Base-by-base conservation (phyloP, 1,140 invertebrate genomes). In the Littorina saxatilis region DNA sequence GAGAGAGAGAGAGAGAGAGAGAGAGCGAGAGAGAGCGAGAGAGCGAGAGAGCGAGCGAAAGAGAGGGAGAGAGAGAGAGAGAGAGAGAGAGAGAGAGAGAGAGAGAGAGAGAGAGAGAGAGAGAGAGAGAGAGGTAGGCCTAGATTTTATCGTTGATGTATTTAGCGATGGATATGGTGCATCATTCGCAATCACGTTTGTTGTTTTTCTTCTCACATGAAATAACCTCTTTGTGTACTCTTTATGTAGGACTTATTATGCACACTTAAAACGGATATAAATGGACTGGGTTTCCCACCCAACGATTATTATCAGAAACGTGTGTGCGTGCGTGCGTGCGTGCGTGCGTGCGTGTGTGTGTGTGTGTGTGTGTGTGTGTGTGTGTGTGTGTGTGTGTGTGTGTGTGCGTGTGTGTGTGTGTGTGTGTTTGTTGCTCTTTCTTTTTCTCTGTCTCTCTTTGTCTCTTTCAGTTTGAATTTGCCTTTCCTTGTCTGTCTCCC, bases 271-370 rank as follows among this genome's bases (percentile, higher is more conserved):
- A n/a, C n/a, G n/a, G n/a, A n/a, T n/a, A n/a, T n/a, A n/a, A n/a
- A n/a, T n/a, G n/a, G n/a, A n/a, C n/a, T n/a, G n/a, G n/a, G n/a
- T n/a, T n/a, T n/a, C n/a, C n/a, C n/a, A n/a, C n/a, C n/a, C n/a
- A n/a, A n/a, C n/a, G n/a, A n/a, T n/a, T n/a, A n/a, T n/a, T n/a
- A n/a, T n/a, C n/a, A n/a, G n/a, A n/a, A n/a, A n/a, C n/a, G n/a
- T 29, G 40, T 29, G 72, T 50, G 72, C 15, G 70, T 23, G 70
- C 23, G 37, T 40, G 70, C 27, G 39, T 73, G 39, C 43, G 39
- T 43, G 39, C 43, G 72, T 74, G 72, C 2, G 72, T 74, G 72
- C 7, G 40, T 74, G 72, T 47, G 72, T 50, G 72, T 47, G 72
- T 50, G 72, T 47, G 72, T 50, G 72, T 50, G 72, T 50, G 37